phyloP scores from a whole-genome alignment of 2,888 invertebrate species.

The Eledone cirrhosa region DNA sequence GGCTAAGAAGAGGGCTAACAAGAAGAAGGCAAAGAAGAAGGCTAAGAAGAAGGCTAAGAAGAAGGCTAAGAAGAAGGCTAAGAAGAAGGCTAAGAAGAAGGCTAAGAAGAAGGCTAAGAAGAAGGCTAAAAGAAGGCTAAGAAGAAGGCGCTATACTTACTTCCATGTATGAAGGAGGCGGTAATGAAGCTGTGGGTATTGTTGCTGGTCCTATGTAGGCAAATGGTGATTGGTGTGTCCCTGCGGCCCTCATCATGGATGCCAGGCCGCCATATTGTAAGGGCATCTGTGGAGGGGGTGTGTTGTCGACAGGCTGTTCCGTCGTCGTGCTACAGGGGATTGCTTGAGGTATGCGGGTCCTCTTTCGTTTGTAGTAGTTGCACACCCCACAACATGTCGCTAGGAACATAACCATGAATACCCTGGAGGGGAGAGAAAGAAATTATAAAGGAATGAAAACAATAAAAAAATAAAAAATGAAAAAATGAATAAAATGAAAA shows the following conservation, averaged over 20 bases:
- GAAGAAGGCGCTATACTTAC: neutral
- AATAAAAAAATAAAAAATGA: neutral
- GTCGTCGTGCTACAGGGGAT: neutral
- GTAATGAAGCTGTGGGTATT: conserved; percentile 20
- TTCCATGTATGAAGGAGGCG: conserved; percentile 20
- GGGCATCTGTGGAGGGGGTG: conserved; percentile 11
- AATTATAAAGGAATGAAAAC: neutral
- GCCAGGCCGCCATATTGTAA: conserved; percentile 19
- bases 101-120: neutral
- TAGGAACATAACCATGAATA: conserved; percentile 24
- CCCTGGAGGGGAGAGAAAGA: neutral
- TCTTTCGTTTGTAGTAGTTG: conserved; percentile 17
- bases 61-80: no score
- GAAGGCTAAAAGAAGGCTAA: neutral
- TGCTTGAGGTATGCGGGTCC: conserved; percentile 10
- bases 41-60: no score
- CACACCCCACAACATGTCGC: conserved; percentile 25
- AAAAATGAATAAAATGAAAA: no score
- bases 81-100: no score
- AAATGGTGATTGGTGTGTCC: conserved; percentile 20
- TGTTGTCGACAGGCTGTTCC: conserved; percentile 19
- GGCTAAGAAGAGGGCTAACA: no score
- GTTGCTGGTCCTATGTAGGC: conserved; percentile 25
- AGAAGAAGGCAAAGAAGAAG: no score
- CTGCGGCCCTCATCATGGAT: conserved; percentile 24